Evolutionary conservation across 2,113 vertebrate species (phyloP), one percentile per base, ranked within the genome.

Genomic region (Labeo rohita): DNA sequence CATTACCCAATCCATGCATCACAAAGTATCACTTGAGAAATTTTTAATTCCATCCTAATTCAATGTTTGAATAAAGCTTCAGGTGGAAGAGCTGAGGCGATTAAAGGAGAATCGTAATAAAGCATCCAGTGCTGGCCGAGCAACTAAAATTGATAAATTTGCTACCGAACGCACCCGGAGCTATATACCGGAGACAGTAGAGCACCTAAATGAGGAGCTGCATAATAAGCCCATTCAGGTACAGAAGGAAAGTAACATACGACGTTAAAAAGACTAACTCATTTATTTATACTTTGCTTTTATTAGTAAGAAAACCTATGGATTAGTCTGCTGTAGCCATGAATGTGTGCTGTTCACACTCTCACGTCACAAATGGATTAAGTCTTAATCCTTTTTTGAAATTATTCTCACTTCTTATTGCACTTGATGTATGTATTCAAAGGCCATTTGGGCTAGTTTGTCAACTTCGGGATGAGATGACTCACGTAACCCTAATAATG

Each of bases 61-160:
- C 45, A 52, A 9, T 88, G 86, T 83, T 84, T 73, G 66, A 79
- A 86, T 84, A 39, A 87, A 99, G 97, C 94, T 93, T 84, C 97
- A 98, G 92, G 95, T 99, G 82, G 95, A 97, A 81, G 95, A 97
- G 88, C 97, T 96, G 92, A 97, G 96, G 83, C 95, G 96, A 74
- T 84, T 99, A 89, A 98, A 96, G 91, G 96, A 97, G 3, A 95
- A 96, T 0, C 93, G 96, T 49, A 94, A 96, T 87, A 95, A 88
- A 91, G 93, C 91, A 74, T 93, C 96, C 21, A 95, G 93, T 90
- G 90, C 93, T 52, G 93, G 91, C 63, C 93, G 93, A 13, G 2
- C 89, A 0, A 94, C 94, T 23, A 10, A 68, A 59, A 70, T 39
- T 15, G 2, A n/a, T 70, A n/a, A 13, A 52, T 83, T 70, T 68